A percentile compares a stretch with the other conserved stretches of the same genome.
Evolutionary conservation across 2,797 vertebrate species (phyloP).

Genomic region (Scolopax rusticola): DNA sequence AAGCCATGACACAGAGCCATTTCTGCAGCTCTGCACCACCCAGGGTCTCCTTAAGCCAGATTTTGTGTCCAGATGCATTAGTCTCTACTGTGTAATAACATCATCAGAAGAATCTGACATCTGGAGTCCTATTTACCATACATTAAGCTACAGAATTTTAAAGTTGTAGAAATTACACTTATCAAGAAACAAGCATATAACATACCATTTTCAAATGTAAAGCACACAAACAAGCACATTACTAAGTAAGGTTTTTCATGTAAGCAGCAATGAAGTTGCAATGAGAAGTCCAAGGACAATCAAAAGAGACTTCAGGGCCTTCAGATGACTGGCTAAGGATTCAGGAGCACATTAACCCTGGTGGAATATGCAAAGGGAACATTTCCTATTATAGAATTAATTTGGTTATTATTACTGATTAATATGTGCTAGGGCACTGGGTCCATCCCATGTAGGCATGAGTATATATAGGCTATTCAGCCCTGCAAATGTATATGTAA

Average conservation of each 20-base stretch:
- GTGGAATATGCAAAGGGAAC: background rate
- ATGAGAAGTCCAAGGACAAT: background rate
- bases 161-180: background rate
- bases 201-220: background rate
- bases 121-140: background rate
- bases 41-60: background rate
- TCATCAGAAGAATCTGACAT: background rate
- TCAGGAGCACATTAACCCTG: background rate
- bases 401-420: background rate
- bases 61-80: background rate
- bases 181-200: conserved; percentile 49
- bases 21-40: background rate
- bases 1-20: background rate
- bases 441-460: background rate
- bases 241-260: background rate
- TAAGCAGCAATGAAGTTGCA: background rate
- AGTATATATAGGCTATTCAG: background rate
- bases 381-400: background rate
- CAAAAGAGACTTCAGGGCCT: background rate
- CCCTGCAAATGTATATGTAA: background rate
- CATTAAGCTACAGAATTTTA: background rate
- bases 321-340: background rate
- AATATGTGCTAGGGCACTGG: background rate
- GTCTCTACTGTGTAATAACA: background rate
- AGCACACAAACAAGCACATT: background rate